Base-by-base conservation (phyloP, 35 echinoderm and acorn worm genomes). In the Eucidaris tribuloides region DNA sequence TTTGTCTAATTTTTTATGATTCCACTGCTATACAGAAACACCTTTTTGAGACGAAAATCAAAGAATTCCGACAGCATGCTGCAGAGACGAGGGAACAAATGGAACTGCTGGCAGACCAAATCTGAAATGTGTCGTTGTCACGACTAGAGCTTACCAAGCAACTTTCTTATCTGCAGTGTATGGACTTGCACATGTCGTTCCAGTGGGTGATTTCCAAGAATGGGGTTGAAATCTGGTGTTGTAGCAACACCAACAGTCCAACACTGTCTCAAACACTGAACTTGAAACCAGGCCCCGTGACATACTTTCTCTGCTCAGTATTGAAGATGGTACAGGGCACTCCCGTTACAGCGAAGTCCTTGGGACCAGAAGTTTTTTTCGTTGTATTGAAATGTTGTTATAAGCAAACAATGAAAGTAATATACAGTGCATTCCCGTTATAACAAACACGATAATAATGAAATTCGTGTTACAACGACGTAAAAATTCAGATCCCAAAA, bases 11-110 rank as follows among this genome's bases (percentile, higher is more conserved):
- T 40, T 42, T 77, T 84, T 19, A 37, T 23, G 4, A 40, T 43
- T 83, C 77, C 23, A 18, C 62, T 65, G 27, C 25, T 35, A 61
- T 74, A 46, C 88, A 96, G 93, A 86, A 91, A 65, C 85, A 82
- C 42, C 32, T 84, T 19, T 71, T 81, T 24, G 81, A 97, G 60
- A 57, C 65, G 3, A 87, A 87, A 57, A 92, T 84, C 33, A 97
- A 97, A 57, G 94, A 97, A 55, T 97, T 92, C 77, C 23, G 48
- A 27, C 50, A 92, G 18, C 89, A 97, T 70, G 89, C 89, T 28
- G 74, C 61, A 30, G 65, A 71, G 49, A 85, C 83, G 22, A 81
- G 89, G 60, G 71, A 88, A 77, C 49, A 91, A 57, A 88, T 97
- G 81, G 81, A 87, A 60, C 30, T 37, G 1, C 33, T 86, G 37